Evolutionary conservation across 2,888 invertebrate genomes (phyloP).

Genomic region (Pristionchus entomophagus): DNA sequence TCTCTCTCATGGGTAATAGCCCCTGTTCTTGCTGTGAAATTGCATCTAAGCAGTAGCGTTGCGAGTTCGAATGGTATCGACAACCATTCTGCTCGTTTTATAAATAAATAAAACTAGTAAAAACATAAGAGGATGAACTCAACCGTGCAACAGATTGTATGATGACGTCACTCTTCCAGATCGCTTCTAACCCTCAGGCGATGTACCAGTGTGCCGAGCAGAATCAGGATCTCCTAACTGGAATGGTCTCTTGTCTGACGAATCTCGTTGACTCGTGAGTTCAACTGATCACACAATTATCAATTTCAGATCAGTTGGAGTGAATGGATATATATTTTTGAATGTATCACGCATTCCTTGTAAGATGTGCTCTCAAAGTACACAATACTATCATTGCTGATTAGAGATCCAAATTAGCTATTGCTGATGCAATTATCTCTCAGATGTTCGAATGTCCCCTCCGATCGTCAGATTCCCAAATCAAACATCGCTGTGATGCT

Average conservation of each 20-base stretch:
- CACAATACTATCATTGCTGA: too few species aligned
- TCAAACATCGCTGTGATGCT: slow-evolving; percentile 46
- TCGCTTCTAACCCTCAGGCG: slow-evolving; percentile 38
- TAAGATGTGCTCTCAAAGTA: too few species aligned
- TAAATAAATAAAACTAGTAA: too few species aligned
- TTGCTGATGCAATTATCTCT: neutral
- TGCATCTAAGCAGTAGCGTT: too few species aligned
- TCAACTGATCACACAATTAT: neutral
- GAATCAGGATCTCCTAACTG: slow-evolving; percentile 46
- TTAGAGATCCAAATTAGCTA: too few species aligned
- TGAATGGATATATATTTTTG: too few species aligned
- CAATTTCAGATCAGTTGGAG: neutral
- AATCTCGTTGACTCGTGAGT: slow-evolving; percentile 48
- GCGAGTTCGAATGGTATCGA: too few species aligned
- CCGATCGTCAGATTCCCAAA: slow-evolving; percentile 41
- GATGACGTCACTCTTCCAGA: neutral
- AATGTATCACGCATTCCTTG: neutral
- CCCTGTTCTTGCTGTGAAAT: too few species aligned
- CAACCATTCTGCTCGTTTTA: too few species aligned
- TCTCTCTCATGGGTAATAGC: too few species aligned
- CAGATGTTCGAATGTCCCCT: slow-evolving; percentile 31
- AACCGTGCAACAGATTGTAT: too few species aligned
- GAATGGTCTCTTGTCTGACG: slow-evolving; percentile 47
- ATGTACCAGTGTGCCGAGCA: slow-evolving; percentile 44
- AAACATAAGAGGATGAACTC: too few species aligned